Base-by-base conservation (phyloP, 2,888 invertebrate genomes). In the Macrosiphum euphorbiae region DNA sequence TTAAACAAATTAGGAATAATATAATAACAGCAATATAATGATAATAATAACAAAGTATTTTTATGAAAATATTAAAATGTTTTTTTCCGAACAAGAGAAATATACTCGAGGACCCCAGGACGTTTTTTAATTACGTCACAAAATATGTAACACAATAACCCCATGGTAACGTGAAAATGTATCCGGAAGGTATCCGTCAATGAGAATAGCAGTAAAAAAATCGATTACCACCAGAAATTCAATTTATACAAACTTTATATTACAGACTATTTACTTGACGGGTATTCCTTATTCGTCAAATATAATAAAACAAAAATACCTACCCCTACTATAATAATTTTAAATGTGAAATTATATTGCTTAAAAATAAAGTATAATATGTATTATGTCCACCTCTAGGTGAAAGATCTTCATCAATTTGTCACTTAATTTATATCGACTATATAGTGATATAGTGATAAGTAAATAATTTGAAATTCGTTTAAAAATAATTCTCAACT, bases 201-300 rank as follows among this genome's bases (percentile, higher is more conserved):
- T 88, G 52, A 52, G 35, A 88, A 20, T 44, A 85, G 26, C 86
- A 88, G 52, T 35, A 24, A 52, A 52, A 35, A 88, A 88, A 52
- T 88, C 52, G 87, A 52, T 87, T 87, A 87, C 87, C 52, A 24
- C 20, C 47, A 50, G 20, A 52, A 88, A n/a, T 88, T 50, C n/a
- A 52, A 85, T 85, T 85, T 85, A 67, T 67, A n/a, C 67, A 35
- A 67, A 67, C 67, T 67, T 67, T 20, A 67, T 35, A 67, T 67
- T 16, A 67, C 67, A n/a, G 67, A 67, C 13, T 16, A 35, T n/a
- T 67, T 67, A 67, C n/a, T 16, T 16, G 5, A 67, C n/a, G n/a
- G 67, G n/a, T 67, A 67, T 67, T 67, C 35, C n/a, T 67, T 67
- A 67, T 67, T 67, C 35, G 16, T 35, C n/a, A 35, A 16, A 35